Evolutionary conservation across 2,888 invertebrate species (phyloP), one percentile per base, ranked within the genome.

Genomic region (Scaptomyza caliginosa): DNA sequence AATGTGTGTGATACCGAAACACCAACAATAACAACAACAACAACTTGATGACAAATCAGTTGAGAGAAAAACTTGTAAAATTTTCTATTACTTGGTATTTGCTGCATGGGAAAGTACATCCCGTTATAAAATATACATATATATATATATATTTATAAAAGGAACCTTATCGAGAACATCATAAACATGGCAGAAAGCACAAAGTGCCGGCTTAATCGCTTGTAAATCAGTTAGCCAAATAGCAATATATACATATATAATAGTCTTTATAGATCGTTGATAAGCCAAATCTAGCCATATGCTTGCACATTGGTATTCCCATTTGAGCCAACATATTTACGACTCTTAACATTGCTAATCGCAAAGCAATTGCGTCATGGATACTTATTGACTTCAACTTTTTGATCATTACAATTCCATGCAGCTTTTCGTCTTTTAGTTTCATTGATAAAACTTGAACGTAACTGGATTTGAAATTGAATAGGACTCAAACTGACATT

Each of bases 221-320:
- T 80, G 66, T 88, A 86, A 88, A 85, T 86, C 80, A 77, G 71
- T 69, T 67, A 64, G 28, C 23, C 19, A 55, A 17, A 8, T 26
- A 19, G 4, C n/a, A 19, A 8, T 17, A 5, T 3, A 30, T 3
- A 6, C 10, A n/a, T 19, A 13, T 59, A 52, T 45, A 17, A 13
- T 38, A 17, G 54, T 24, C 16, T n/a, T n/a, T 10, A 24, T 43
- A 54, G 46, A 39, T 56, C 38, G 49, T 4, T 34, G 74, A 54
- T 59, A 51, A 39, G 55, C 30, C 51, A 28, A 46, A 58, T 58
- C 59, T 11, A 13, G 10, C n/a, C 30, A 32, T 23, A 16, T 30
- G 7, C 24, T 42, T 13, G 0, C 13, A 13, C n/a, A 43, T 26
- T 11, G 23, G 23, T 50, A 28, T 50, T 59, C 36, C 43, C 46